A percentile compares a stretch with the other conserved stretches of the same genome.
Conservation (phyloP, 2,888 invertebrate genomes). For the Thysanoteuthis rhombus region DNA sequence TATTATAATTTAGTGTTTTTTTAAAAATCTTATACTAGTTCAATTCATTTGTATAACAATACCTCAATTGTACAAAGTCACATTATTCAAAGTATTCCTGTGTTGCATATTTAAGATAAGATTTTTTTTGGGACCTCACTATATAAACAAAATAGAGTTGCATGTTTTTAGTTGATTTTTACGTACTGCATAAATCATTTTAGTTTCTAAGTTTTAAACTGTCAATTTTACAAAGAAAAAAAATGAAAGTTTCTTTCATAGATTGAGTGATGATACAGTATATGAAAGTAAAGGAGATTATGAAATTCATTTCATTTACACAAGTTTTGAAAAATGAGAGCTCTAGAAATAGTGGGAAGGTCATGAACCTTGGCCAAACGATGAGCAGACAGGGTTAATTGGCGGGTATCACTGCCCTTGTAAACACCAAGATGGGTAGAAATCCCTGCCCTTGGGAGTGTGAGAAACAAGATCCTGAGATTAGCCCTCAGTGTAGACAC, state of each 20-base stretch:
- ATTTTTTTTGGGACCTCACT: neutral
- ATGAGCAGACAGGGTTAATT: neutral
- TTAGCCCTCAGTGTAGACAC: neutral
- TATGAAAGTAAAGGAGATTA: neutral
- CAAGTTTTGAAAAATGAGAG: neutral
- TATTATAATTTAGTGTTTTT: too few relatives aligned
- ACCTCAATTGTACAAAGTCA: too few relatives aligned
- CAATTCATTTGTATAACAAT: too few relatives aligned
- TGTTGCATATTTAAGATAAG: neutral
- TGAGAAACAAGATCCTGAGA: neutral
- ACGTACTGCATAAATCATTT: neutral
- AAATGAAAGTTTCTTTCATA: neutral
- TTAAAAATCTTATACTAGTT: too few relatives aligned
- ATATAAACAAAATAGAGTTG: neutral
- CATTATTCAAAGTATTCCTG: too few relatives aligned
- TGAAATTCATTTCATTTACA: neutral
- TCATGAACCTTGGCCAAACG: conserved; percentile 12
- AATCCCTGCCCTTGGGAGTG: conserved; percentile 12
- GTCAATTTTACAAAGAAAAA: neutral
- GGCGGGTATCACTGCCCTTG: neutral
- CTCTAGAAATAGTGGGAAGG: neutral
- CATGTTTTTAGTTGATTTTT: neutral
- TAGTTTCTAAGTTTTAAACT: neutral
- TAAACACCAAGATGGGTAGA: neutral
- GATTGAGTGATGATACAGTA: neutral